Evolutionary conservation across 2,113 vertebrate genomes (phyloP).

Genomic region (Cynopterus brachyotis): DNA sequence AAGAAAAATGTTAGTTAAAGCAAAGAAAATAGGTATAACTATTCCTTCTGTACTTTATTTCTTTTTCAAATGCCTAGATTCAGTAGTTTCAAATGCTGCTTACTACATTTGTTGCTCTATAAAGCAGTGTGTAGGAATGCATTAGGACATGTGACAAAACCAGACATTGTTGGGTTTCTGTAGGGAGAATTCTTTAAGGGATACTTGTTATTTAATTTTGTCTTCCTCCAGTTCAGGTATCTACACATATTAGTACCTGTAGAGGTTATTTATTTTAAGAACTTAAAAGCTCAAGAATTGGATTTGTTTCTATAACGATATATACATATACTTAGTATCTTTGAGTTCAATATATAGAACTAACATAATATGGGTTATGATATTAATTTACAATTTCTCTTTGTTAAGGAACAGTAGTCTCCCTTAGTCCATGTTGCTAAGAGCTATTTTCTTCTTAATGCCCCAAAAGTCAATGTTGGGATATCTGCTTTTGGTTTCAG

Average conservation of each 20-base stretch:
- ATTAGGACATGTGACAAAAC: neutral
- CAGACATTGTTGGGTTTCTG: neutral
- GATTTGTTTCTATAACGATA: neutral
- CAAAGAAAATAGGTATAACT: neutral
- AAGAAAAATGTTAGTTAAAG: slow-evolving; percentile 18
- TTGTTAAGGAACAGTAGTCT: neutral
- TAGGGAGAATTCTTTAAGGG: neutral
- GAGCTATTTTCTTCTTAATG: neutral
- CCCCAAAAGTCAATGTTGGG: fast-evolving
- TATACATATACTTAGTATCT: neutral
- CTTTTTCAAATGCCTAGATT: neutral
- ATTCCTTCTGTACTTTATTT: neutral
- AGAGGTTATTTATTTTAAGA: slow-evolving; percentile 10
- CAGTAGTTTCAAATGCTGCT: neutral
- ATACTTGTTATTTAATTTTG: neutral
- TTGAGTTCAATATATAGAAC: neutral
- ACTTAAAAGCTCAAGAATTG: neutral
- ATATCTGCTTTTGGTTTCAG: neutral
- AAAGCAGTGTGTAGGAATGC: neutral
- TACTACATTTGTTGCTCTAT: neutral
- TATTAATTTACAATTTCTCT: neutral
- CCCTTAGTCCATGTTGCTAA: neutral
- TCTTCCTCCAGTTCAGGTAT: neutral
- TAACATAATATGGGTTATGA: neutral
- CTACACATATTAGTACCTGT: neutral